Evolutionary conservation across 2,797 vertebrate genomes (phyloP), one percentile per base, ranked within the genome.

Genomic region (Podarcis lilfordi): DNA sequence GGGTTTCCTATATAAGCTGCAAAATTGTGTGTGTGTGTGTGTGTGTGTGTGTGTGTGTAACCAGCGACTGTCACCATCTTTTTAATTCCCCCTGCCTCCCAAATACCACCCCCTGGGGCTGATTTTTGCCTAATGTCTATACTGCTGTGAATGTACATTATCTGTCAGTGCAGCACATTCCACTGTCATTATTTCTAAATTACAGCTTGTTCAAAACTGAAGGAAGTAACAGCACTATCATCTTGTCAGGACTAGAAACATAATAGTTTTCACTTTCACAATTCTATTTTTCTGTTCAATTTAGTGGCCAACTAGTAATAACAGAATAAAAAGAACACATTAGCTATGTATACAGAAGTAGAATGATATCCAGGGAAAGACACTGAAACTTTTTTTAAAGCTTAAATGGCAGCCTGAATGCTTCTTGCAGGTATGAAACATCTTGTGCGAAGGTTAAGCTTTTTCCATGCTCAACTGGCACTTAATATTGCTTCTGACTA

Each of bases 261-360:
- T 97, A 97, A 97, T 96, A 95, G 97, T 97, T 97, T 97, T 97
- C 96, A 97, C 96, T 97, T 97, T 94, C 95, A 96, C 96, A 96
- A 94, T 96, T 96, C 96, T 96, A 95, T 96, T 96, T 97, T 96
- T 97, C 92, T 92, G 95, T 96, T 97, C 97, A 97, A 96, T 97
- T 96, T 96, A 96, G 96, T 97, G 97, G 97, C 96, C 96, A 97
- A 94, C 95, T 95, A 95, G 94, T 95, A 97, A 97, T 97, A 96
- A 97, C 94, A 94, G 94, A 97, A 97, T 97, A 96, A 97, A 96
- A 94, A 94, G 90, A 93, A 93, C 92, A 87, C 86, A 96, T 97
- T 96, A 97, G 92, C 88, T 94, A 96, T 90, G 92, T 94, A 96
- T 93, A 92, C 88, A 92, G 82, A 88, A 86, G 92, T 59, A 93